Base-by-base conservation (phyloP, 2,888 invertebrate species). In the Acronicta aceris region DNA sequence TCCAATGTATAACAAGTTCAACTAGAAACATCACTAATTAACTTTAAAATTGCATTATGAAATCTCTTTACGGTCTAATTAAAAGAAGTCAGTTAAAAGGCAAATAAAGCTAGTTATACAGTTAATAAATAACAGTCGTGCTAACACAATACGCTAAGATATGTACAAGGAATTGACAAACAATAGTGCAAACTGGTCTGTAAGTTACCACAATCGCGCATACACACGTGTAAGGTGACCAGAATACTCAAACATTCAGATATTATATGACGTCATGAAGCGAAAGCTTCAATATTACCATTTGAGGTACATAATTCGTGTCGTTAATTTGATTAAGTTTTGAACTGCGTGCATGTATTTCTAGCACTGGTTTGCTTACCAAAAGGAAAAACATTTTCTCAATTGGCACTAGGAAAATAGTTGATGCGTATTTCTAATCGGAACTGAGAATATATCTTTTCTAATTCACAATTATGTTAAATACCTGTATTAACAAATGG, bases 101-200 rank as follows among this genome's bases (percentile, higher is more conserved):
- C 62, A 66, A 71, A 59, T 76, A 62, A 77, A 69, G 43, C 62
- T 75, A 73, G 43, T 66, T 70, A 61, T 65, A 40, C 59, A 65
- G 62, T 75, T 64, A 76, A 71, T 78, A 78, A 78, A 78, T 74
- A 78, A 81, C 74, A 79, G 60, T 73, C 66, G 72, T 80, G 69
- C 59, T 67, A 77, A 72, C 58, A 73, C 74, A 81, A 74, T 74
- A 79, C 67, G 63, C 67, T 69, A 75, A 73, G 81, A 85, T 85
- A 86, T 86, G 86, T 86, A 83, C 83, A 84, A 81, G 57, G 59
- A 87, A 85, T 87, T 87, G 86, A 86, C 85, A 79, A 81, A 79
- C 54, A 70, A 75, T 71, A 60, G 76, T 72, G 66, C 66, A 59
- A 55, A 65, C 66, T 80, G 81, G 77, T 76, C 81, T 76, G 71